phyloP scores from a whole-genome alignment of 2,888 invertebrate species.

The Pseudeuparius sepicola region DNA sequence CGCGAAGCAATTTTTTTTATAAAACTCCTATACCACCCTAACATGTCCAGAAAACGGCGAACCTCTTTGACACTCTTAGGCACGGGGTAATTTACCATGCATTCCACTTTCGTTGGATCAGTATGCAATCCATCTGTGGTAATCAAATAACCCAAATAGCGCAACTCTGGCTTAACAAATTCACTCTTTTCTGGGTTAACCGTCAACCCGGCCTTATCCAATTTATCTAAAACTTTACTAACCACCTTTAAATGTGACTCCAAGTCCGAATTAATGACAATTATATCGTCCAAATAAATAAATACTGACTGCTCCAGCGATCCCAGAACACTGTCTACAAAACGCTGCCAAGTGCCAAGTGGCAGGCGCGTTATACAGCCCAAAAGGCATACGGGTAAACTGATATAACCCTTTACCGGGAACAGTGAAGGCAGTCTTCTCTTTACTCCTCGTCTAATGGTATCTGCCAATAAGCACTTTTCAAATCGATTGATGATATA shows the following conservation, averaged over 20 bases:
- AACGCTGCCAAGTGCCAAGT: conserved; percentile 14
- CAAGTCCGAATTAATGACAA: conserved; percentile 15
- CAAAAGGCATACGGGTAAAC: conserved; percentile 13
- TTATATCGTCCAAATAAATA: background rate
- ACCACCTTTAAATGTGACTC: conserved; percentile 19
- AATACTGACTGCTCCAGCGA: conserved; percentile 2
- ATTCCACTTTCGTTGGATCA: conserved; percentile 22
- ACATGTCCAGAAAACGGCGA: conserved; percentile 15
- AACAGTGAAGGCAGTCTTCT: too few species aligned
- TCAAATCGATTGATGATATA: too few species aligned
- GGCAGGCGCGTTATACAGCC: conserved; percentile 8
- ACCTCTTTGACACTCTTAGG: conserved; percentile 14
- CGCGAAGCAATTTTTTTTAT: background rate
- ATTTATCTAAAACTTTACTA: conserved; percentile 16
- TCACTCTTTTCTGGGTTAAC: conserved; percentile 27
- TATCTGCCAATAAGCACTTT: too few species aligned
- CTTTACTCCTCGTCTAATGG: too few species aligned
- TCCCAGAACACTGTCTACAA: conserved; percentile 11
- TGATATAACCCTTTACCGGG: conserved; percentile 8
- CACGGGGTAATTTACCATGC: conserved; percentile 19
- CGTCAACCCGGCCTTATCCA: conserved; percentile 20
- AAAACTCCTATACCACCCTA: background rate
- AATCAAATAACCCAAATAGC: conserved; percentile 31
- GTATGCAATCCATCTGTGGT: conserved; percentile 23
- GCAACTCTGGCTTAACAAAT: conserved; percentile 24